These are phyloP conservation scores for Myiopsitta monachus DNA, from an alignment of 2,113 vertebrate species.

Conservation along the genomic window DNA sequence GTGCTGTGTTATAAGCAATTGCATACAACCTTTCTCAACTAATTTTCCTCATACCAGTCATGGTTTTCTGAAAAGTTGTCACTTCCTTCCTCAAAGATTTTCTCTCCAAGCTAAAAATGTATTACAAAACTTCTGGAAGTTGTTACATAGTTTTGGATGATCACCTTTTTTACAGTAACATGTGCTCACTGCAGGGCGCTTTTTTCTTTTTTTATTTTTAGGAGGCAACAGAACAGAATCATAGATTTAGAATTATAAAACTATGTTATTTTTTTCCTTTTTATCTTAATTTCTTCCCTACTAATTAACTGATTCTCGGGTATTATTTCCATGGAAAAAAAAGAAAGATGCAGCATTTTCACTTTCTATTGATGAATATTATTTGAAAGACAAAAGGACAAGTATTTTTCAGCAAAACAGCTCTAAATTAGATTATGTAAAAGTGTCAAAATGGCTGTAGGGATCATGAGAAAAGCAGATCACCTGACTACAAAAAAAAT, in stretches of 20 bases:
- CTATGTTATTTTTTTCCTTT: background rate
- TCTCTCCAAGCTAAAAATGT: background rate
- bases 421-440: background rate
- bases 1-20: background rate
- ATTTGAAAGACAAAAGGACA: background rate
- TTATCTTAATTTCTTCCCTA: background rate
- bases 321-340: background rate
- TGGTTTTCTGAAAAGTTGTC: background rate
- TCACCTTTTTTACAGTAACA: background rate
- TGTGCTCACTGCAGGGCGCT: rapidly evolving
- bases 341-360: background rate
- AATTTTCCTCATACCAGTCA: background rate
- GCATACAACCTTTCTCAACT: background rate
- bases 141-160: background rate
- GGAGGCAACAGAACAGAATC: background rate
- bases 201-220: rapidly evolving
- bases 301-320: background rate
- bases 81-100: background rate
- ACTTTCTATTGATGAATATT: background rate
- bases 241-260: background rate
- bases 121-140: background rate
- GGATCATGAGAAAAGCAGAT: background rate
- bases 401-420: background rate
- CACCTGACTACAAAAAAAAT: background rate
- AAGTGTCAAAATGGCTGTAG: background rate